Base-by-base conservation (phyloP, 1,140 invertebrate genomes). In the Portunus trituberculatus region DNA sequence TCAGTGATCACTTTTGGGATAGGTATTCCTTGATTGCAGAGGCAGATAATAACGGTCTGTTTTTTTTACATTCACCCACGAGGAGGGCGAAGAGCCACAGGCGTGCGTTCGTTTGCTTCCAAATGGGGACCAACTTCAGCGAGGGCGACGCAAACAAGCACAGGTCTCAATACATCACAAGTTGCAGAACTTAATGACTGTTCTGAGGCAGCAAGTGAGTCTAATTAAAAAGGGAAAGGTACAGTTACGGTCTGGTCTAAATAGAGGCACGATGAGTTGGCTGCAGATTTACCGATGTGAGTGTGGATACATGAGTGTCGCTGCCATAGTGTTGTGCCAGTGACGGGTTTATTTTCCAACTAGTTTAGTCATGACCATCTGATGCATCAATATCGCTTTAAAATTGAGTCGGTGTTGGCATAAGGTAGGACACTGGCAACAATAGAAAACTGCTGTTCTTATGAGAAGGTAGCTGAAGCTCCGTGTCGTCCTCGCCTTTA, bases 211-310 rank as follows among this genome's bases (percentile, higher is more conserved):
- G 20, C n/a, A 76, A n/a, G 67, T 76, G 67, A 76, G 67, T 25
- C 67, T 76, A 76, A 76, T 76, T 76, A 76, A 76, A 76, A 25
- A 76, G 67, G 1, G 25, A 76, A 76, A 76, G 67, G 67, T n/a
- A 76, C 67, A 76, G 67, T 76, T 76, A n/a, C 67, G 67, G 67
- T 76, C 67, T 25, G 67, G 67, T 76, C 67, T 76, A n/a, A 76
- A n/a, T n/a, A 76, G 67, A 76, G 67, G 67, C n/a, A n/a, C 67
- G 12, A n/a, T 10, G 16, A n/a, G 67, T 0, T 76, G 20, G 67
- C 67, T 20, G 67, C n/a, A 76, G n/a, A n/a, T 76, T 76, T 76
- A 59, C 16, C 52, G 52, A 59, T 4, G 10, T 59, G 52, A 59
- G 16, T 76, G 20, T 1, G 20, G 67, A 76, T n/a, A 25, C 20